phyloP scores from a whole-genome alignment of 2,888 invertebrate species.

The Andrena camellia region DNA sequence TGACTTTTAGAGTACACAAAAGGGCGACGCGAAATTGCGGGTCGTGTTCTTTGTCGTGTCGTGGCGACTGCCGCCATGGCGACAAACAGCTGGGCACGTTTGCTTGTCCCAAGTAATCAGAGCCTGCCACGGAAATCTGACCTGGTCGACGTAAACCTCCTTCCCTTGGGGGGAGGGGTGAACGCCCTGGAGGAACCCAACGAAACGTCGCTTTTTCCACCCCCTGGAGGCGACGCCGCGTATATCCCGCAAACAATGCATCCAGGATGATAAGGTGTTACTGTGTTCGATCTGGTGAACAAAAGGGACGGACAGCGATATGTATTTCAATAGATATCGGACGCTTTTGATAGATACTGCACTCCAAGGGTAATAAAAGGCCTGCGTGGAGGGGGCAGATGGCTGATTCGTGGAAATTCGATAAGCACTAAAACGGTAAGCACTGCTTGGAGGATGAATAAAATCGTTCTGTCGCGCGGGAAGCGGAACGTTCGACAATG shows the following conservation, averaged over 20 bases:
- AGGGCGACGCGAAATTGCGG: conserved; percentile 15
- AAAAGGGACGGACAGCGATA: conserved; percentile 15
- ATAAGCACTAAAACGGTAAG: not conserved
- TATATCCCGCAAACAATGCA: conserved; percentile 11
- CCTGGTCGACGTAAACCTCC: not conserved
- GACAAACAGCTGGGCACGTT: conserved; percentile 1
- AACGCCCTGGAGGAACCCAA: too few relatives aligned
- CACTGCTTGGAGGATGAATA: not conserved
- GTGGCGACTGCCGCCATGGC: not conserved
- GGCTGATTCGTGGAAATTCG: conserved; percentile 1
- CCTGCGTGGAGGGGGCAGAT: not conserved
- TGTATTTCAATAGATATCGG: conserved; percentile 36
- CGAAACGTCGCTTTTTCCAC: not conserved
- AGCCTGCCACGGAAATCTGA: not conserved
- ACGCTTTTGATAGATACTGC: conserved; percentile 40
- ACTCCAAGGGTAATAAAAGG: not conserved
- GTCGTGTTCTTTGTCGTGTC: conserved; percentile 1
- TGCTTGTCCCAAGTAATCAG: conserved; percentile 1
- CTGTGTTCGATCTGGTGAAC: conserved; percentile 4
- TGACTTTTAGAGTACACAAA: not conserved
- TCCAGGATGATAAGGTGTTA: conserved; percentile 26
- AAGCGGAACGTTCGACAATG: too few relatives aligned
- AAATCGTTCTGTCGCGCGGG: not conserved
- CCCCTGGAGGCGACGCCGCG: not conserved
- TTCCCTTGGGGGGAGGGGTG: too few relatives aligned